These are phyloP conservation scores for Macroteleia sp. DNA, from an alignment of 2,888 invertebrate species.

Conservation along the genomic window DNA sequence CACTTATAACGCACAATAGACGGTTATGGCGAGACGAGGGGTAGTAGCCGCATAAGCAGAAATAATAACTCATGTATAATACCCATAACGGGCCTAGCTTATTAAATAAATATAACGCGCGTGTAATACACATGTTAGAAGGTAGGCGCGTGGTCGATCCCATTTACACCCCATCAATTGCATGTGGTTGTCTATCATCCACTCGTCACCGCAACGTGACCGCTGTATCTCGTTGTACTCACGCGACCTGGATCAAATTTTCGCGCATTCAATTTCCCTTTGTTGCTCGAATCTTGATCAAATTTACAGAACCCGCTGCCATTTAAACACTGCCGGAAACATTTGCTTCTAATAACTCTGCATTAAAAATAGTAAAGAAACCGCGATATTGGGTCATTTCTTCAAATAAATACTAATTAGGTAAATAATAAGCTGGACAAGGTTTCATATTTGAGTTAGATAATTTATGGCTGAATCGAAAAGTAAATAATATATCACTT, in stretches of 20 bases:
- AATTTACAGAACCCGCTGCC: constrained; percentile 15
- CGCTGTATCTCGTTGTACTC: constrained; percentile 30
- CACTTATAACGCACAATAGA: constrained; percentile 70
- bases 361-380: too few relatives aligned
- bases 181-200: constrained; percentile 77
- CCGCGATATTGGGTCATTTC: too few relatives aligned
- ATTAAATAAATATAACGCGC: constrained; percentile 83
- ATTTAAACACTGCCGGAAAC: too few relatives aligned
- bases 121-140: constrained; percentile 77
- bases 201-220: constrained; percentile 67
- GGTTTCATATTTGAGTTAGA: too few relatives aligned
- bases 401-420: too few relatives aligned
- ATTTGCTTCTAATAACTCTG: too few relatives aligned
- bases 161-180: constrained; percentile 81
- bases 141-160: constrained; percentile 79
- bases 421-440: too few relatives aligned
- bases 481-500: constrained; percentile 69
- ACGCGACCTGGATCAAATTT: constrained; percentile 34
- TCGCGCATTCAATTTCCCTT: constrained; percentile 31
- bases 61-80: constrained; percentile 81
- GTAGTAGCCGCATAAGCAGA: constrained; percentile 76
- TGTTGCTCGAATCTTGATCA: constrained; percentile 22
- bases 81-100: constrained; percentile 70
- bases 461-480: too few relatives aligned
- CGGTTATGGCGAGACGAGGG: constrained; percentile 63